Evolutionary conservation across 2,113 vertebrate genomes (phyloP), one percentile per base, ranked within the genome.

Genomic region (Thomomys bottae): DNA sequence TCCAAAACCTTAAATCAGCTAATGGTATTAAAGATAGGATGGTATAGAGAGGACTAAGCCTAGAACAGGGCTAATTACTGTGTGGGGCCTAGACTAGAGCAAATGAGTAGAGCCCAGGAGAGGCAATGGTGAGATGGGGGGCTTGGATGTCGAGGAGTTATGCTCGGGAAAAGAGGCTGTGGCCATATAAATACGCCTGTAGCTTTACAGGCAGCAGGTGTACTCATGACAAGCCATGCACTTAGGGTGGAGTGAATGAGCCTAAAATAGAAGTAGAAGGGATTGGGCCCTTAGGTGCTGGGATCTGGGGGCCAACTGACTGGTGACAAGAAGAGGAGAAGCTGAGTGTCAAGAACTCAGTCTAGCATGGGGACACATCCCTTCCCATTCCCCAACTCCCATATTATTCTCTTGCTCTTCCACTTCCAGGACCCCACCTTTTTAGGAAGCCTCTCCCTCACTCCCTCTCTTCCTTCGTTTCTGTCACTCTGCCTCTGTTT

Each of bases 361-460:
- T 54, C 49, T 54, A 54, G 4, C 49, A 54, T 54, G 8, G 34
- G 32, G 4, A 17, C 15, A 23, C 28, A 4, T 20, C 30, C 5
- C 6, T 3, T 4, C 3, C n/a, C 5, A 14, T 6, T 45, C 38
- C 28, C 59, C 59, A 21, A 21, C 3, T 34, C 54, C 71, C 15
- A 2, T 0, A 0, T 6, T 34, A 23, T 14, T 30, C 23, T 17
- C 11, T 21, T 30, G 24, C 32, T 10, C 9, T 24, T 14, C 0
- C 3, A 4, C 4, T 40, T 10, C 38, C 36, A 30, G 18, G 4
- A 30, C 32, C 63, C 30, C 49, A 8, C 30, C 79, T 24, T 11
- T 20, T 15, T 45, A 28, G 34, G 15, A 66, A 57, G 20, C 8
- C 2, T 67, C 54, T 40, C 61, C 8, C 1, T 67, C 54, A 38